Percentiles rank a stretch among this genome's conserved stretches.
phyloP scores from a whole-genome alignment of 2,113 vertebrate genomes.

The Aepyceros melampus region DNA sequence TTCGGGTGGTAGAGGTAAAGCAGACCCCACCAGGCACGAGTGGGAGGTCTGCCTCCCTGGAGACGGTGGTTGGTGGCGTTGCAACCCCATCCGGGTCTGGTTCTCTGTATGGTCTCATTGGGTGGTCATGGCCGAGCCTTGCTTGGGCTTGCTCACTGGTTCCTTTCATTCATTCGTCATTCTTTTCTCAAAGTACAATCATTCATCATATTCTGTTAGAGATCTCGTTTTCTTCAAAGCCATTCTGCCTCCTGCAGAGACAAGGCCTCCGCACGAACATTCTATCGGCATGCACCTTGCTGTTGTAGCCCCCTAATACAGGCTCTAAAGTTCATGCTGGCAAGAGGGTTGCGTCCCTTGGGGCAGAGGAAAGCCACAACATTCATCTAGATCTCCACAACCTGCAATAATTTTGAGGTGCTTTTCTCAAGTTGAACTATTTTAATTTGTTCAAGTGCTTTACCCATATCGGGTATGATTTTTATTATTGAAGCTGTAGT shows the following conservation, averaged over 20 bases:
- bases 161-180: background rate
- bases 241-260: background rate
- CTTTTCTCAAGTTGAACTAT: background rate
- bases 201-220: background rate
- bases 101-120: background rate
- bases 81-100: background rate
- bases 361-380: background rate
- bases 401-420: background rate
- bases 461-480: background rate
- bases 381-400: background rate
- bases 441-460: background rate
- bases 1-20: background rate
- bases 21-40: background rate
- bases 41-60: background rate
- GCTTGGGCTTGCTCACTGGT: background rate
- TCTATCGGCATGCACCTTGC: background rate
- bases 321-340: background rate
- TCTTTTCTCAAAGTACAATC: background rate
- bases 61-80: background rate
- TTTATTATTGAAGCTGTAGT: background rate
- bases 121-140: background rate
- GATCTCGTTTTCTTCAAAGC: background rate
- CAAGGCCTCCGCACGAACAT: accelerated
- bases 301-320: accelerated
- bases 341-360: background rate